phyloP scores from a whole-genome alignment of 2,113 vertebrate species.

The Tricholaema leucomelas region DNA sequence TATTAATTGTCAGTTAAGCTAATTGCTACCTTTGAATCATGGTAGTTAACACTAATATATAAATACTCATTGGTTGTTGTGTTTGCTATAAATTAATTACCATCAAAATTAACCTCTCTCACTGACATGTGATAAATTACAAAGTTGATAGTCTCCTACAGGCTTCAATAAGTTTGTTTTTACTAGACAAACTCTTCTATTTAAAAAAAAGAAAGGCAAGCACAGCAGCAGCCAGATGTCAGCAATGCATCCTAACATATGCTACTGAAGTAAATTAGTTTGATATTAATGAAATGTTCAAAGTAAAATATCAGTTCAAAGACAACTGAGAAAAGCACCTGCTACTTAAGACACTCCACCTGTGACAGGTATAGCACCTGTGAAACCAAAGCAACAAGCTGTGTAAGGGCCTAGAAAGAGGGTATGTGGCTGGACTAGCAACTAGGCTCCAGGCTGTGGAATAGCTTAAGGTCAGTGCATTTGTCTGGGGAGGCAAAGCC shows the following conservation, averaged over 20 bases:
- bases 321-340: not conserved
- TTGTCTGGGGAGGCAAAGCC: not conserved
- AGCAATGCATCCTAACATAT: not conserved
- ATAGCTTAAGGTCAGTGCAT: rapidly evolving
- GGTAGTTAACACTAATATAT: slow-evolving; percentile 51
- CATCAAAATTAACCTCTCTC: slow-evolving; percentile 41
- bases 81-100: slow-evolving; percentile 58
- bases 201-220: not conserved
- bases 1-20: slow-evolving; percentile 66
- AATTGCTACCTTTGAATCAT: slow-evolving; percentile 58
- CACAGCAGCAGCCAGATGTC: not conserved
- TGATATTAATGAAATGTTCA: not conserved
- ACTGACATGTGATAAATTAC: slow-evolving; percentile 22
- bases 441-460: not conserved
- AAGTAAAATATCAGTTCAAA: not conserved
- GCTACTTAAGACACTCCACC: not conserved
- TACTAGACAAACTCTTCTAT: not conserved
- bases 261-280: not conserved
- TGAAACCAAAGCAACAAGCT: not conserved
- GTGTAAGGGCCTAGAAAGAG: not conserved
- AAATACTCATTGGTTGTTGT: slow-evolving; percentile 34
- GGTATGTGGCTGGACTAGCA: rapidly evolving
- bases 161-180: slow-evolving; percentile 13
- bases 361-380: not conserved
- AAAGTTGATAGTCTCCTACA: slow-evolving; percentile 36